Evolutionary conservation across 2,888 invertebrate genomes (phyloP).

Genomic region (Phoenoteleia sp.): DNA sequence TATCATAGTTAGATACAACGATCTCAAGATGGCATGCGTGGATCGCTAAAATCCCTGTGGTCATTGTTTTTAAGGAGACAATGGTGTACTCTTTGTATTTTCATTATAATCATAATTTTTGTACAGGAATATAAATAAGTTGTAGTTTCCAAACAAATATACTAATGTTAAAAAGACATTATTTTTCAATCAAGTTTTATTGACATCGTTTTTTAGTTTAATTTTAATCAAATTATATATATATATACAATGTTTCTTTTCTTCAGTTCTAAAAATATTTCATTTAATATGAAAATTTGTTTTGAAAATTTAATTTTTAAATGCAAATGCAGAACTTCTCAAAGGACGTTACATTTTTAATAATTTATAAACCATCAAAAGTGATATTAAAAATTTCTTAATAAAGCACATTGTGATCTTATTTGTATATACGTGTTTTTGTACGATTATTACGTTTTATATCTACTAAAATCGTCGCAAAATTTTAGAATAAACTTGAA

Average conservation of each 20-base stretch:
- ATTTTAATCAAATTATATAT: slow-evolving; percentile 1
- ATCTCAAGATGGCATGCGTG: slow-evolving; percentile 84
- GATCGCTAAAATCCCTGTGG: slow-evolving; percentile 78
- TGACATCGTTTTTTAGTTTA: slow-evolving; percentile 14
- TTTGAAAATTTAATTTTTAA: too few relatives aligned
- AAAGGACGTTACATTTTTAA: slow-evolving; percentile 6
- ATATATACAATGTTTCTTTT: too few relatives aligned
- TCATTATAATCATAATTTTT: slow-evolving; percentile 46
- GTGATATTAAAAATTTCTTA: slow-evolving; percentile 42
- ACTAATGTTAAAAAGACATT: slow-evolving; percentile 27
- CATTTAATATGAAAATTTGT: too few relatives aligned
- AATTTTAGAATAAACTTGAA: slow-evolving; percentile 31
- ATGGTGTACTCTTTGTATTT: slow-evolving; percentile 68
- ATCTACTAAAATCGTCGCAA: slow-evolving; percentile 35
- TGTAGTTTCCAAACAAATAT: slow-evolving; percentile 55
- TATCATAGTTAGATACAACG: slow-evolving; percentile 86
- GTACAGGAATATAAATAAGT: slow-evolving; percentile 48
- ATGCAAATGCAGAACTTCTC: too few relatives aligned
- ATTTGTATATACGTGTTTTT: slow-evolving; percentile 66
- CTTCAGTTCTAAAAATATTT: too few relatives aligned
- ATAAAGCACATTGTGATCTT: slow-evolving; percentile 61
- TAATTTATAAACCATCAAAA: slow-evolving; percentile 23
- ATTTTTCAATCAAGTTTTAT: slow-evolving; percentile 25
- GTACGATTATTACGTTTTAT: slow-evolving; percentile 68
- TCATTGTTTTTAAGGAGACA: slow-evolving; percentile 73